Evolutionary conservation across 2,797 vertebrate species (phyloP).

Genomic region (Sciurus carolinensis): DNA sequence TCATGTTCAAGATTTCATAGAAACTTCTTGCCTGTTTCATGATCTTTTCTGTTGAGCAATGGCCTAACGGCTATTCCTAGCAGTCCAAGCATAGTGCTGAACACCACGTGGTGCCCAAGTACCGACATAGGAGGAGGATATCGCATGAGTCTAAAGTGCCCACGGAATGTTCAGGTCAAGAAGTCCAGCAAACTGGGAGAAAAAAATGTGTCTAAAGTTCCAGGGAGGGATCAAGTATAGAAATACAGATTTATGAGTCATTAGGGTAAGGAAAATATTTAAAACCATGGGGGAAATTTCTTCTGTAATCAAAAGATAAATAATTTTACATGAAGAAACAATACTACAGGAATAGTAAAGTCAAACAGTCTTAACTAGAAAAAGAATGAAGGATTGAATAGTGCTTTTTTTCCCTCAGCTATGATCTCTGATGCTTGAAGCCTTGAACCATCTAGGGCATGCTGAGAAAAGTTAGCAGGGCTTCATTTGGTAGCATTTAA

Average conservation of each 20-base stretch:
- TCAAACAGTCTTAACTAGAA: background rate
- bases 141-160: constrained; percentile 10
- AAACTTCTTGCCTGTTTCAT: constrained; percentile 7
- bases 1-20: constrained; percentile 26
- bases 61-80: background rate
- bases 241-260: background rate
- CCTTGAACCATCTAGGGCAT: background rate
- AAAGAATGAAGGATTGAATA: background rate
- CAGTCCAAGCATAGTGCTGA: background rate
- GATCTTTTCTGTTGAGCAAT: constrained; percentile 24
- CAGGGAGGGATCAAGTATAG: background rate
- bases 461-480: constrained; percentile 11
- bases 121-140: background rate
- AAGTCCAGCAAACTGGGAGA: background rate
- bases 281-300: background rate
- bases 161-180: constrained; percentile 11
- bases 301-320: constrained; percentile 48
- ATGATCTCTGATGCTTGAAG: background rate
- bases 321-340: constrained; percentile 24
- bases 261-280: background rate
- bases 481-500: background rate
- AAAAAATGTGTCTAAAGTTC: background rate
- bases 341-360: background rate
- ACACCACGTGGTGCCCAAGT: background rate
- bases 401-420: background rate